These are phyloP conservation scores for Aplocera efformata DNA, from an alignment of 2,888 invertebrate genomes.

Conservation along the genomic window DNA sequence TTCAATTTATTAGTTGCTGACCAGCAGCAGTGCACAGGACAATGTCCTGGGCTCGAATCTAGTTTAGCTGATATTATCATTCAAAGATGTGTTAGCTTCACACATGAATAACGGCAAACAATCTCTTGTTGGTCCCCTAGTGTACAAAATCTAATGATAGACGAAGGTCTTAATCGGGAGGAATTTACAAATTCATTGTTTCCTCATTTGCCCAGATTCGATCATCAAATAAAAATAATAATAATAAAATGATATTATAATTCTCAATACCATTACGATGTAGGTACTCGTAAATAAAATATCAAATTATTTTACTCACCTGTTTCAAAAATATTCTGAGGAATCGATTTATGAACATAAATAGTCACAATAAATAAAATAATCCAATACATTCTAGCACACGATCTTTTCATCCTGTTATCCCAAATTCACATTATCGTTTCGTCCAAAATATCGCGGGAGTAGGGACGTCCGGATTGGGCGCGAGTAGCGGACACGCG, in stretches of 20 bases:
- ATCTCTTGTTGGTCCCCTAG: neutral
- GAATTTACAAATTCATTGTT: constrained; percentile 16
- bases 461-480: constrained; percentile 55
- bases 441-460: constrained; percentile 47
- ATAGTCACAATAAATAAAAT: constrained; percentile 36
- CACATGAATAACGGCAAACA: no score
- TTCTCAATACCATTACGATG: no score
- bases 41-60: no score
- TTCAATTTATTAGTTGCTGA: no score
- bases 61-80: no score
- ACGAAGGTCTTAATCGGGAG: constrained; percentile 14
- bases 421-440: constrained; percentile 38
- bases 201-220: constrained; percentile 4
- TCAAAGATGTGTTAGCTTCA: no score
- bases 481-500: constrained; percentile 70
- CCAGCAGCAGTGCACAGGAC: no score
- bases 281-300: no score
- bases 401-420: constrained; percentile 16
- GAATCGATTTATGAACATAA: constrained; percentile 41
- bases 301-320: constrained; percentile 47
- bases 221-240: neutral
- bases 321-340: constrained; percentile 50
- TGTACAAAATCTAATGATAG: constrained; percentile 10
- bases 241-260: no score
- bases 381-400: constrained; percentile 47